Evolutionary conservation across 64 coral and sea anemone genomes (phyloP).

Genomic region (Pocillopora damicornis): DNA sequence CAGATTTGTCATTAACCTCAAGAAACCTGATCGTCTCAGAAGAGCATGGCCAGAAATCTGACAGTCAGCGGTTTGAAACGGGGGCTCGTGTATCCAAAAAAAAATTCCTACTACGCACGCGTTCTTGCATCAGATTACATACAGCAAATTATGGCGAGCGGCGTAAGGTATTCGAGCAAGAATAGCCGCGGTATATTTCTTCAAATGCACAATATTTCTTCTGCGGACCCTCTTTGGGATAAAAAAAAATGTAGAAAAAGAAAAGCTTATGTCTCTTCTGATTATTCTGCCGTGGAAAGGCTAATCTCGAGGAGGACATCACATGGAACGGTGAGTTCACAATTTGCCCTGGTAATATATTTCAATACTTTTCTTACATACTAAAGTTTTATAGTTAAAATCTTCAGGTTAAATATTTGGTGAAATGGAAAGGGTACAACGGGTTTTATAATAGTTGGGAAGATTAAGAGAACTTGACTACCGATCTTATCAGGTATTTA

Average conservation of each 20-base stretch:
- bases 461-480: background rate
- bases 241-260: background rate
- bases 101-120: background rate
- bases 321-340: background rate
- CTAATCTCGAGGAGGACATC: background rate
- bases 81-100: background rate
- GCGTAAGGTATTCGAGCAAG: too few relatives aligned
- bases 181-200: background rate
- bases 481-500: too few relatives aligned
- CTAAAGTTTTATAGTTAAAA: background rate
- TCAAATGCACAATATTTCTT: conserved; percentile 9
- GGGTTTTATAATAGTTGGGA: background rate
- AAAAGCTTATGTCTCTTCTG: background rate
- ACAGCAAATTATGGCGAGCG: too few relatives aligned
- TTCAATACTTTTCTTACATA: background rate
- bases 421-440: background rate
- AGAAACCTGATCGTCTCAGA: too few relatives aligned
- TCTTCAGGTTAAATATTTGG: background rate
- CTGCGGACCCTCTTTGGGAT: background rate
- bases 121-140: too few relatives aligned
- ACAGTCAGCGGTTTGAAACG: background rate
- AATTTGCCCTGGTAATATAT: background rate
- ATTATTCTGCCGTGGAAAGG: background rate
- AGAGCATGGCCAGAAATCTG: too few relatives aligned
- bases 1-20: too few relatives aligned